Conservation (phyloP, 1,140 invertebrate species). For the Watersipora subatra region DNA sequence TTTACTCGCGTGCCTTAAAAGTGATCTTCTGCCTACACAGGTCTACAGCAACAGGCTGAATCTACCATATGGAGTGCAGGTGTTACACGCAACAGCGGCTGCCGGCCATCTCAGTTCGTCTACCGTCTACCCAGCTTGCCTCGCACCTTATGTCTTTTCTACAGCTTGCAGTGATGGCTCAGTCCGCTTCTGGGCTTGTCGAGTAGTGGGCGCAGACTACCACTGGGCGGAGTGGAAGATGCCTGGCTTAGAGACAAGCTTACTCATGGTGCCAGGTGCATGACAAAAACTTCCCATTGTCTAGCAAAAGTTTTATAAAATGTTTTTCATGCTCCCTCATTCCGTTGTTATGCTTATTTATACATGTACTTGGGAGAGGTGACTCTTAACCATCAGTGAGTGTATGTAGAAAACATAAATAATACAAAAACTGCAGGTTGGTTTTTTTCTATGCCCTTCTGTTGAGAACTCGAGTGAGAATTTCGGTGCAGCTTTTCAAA, state of each 20-base stretch:
- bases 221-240: slow-evolving; percentile 10
- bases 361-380: too few relatives aligned
- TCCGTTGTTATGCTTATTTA: too few relatives aligned
- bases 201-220: slow-evolving; percentile 39
- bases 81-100: slow-evolving; percentile 77
- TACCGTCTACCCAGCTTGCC: slow-evolving; percentile 92
- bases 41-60: slow-evolving; percentile 70
- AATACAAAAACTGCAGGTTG: too few relatives aligned
- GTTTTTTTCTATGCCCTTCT: too few relatives aligned
- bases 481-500: too few relatives aligned
- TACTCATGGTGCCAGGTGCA: background rate
- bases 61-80: slow-evolving; percentile 74
- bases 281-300: background rate
- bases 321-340: too few relatives aligned
- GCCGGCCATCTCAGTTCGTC: slow-evolving; percentile 94
- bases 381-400: too few relatives aligned
- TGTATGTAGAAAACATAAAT: too few relatives aligned
- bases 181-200: slow-evolving; percentile 65
- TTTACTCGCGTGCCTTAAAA: too few relatives aligned
- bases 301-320: too few relatives aligned
- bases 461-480: too few relatives aligned
- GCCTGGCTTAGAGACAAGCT: background rate
- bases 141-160: slow-evolving; percentile 85
- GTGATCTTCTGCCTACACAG: too few relatives aligned
- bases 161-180: slow-evolving; percentile 53